Base-by-base conservation (phyloP, 2,888 invertebrate species). In the Eupeodes latifasciatus region DNA sequence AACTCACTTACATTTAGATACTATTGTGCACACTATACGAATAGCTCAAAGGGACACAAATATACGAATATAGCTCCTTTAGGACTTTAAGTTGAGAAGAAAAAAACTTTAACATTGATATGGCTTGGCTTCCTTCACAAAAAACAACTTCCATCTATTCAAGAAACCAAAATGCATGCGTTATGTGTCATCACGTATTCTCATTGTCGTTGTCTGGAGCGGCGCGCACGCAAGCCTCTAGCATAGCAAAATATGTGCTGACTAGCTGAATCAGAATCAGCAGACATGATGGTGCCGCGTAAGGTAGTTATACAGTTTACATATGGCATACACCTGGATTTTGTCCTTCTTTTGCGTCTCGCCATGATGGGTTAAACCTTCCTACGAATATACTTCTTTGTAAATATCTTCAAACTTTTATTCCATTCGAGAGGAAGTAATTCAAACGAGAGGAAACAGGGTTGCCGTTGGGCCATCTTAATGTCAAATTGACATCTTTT, bases 131-230 rank as follows among this genome's bases (percentile, higher is more conserved):
- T 64, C 47, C 27, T 27, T 64, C 12, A 5, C 49, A 53, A 51
- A 51, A 16, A 16, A 14, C 44, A 11, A 9, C 34, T 74, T 49
- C 47, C 14, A 55, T 40, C 71, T 55, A 34, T 44, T 55, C 40
- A 71, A 53, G 44, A 34, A 64, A 40, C 62, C 62, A 57, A 71
- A 75, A 36, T 79, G 84, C 76, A 84, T 80, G 84, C 76, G 83
- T 84, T 88, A 67, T 88, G 84, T 88, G 80, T 81, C 87, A 84
- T 88, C 87, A 84, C 87, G 84, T 88, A 74, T 64, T 67, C 51
- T 72, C 67, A 76, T 81, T 84, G 84, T 81, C 80, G 80, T 67
- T 57, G 47, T 59, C 49, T 62, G 62, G 40, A 62, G 14, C 51
- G 14, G 36, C 47, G 34, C 55, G 67, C 84, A 71, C 76, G 85